Evolutionary conservation across 2,888 invertebrate species (phyloP).

Genomic region (Melieria crassipennis): DNA sequence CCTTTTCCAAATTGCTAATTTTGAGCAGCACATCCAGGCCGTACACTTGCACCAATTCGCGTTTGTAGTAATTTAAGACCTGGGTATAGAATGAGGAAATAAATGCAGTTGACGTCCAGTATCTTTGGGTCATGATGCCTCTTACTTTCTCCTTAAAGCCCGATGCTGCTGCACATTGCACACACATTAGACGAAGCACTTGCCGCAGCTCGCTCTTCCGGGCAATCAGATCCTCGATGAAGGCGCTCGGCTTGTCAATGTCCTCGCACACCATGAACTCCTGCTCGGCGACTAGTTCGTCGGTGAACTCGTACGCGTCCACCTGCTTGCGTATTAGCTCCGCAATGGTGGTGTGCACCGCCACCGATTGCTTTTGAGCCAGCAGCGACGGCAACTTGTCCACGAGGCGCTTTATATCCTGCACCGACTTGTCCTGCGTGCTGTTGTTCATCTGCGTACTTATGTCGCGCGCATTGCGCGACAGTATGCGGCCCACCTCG

Average conservation of each 20-base stretch:
- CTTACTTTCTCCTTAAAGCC: slow-evolving; percentile 89
- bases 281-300: slow-evolving; percentile 85
- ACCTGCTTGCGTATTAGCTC: slow-evolving; percentile 89
- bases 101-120: not conserved
- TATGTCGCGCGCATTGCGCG: slow-evolving; percentile 86
- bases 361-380: slow-evolving; percentile 86
- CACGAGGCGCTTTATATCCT: slow-evolving; percentile 94
- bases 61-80: slow-evolving; percentile 73
- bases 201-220: slow-evolving; percentile 83
- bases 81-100: slow-evolving; percentile 60
- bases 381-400: slow-evolving; percentile 87
- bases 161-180: slow-evolving; percentile 92
- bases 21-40: slow-evolving; percentile 86
- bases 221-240: slow-evolving; percentile 92
- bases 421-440: slow-evolving; percentile 88
- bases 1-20: slow-evolving; percentile 86
- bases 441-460: slow-evolving; percentile 86
- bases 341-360: slow-evolving; percentile 90
- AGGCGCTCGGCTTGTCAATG: slow-evolving; percentile 86
- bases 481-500: slow-evolving; percentile 84
- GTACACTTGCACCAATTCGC: slow-evolving; percentile 84
- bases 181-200: slow-evolving; percentile 88
- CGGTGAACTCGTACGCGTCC: slow-evolving; percentile 79
- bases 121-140: slow-evolving; percentile 21
- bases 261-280: slow-evolving; percentile 92